A percentile compares a stretch with the other conserved stretches of the same genome.
Evolutionary conservation across 2,888 invertebrate genomes (phyloP).

Genomic region (Acleris holmiana): DNA sequence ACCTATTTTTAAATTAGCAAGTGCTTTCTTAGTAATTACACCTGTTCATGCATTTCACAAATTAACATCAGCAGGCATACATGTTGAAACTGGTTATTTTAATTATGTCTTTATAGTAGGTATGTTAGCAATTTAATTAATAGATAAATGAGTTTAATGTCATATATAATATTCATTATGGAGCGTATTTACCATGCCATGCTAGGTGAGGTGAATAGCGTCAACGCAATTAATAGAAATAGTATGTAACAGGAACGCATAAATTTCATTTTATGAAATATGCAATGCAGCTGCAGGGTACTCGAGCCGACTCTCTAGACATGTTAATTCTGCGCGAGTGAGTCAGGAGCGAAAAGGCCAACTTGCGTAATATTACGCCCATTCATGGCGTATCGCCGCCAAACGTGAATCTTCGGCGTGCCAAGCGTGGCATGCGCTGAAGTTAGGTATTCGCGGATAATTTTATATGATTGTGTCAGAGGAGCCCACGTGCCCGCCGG

Average conservation of each 20-base stretch:
- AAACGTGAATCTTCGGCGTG: slow-evolving; percentile 50
- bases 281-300: slow-evolving; percentile 59
- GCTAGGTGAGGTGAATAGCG: slow-evolving; percentile 14
- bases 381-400: slow-evolving; percentile 66
- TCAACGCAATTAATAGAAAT: slow-evolving; percentile 26
- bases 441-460: slow-evolving; percentile 45
- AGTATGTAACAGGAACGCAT: slow-evolving; percentile 32
- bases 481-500: slow-evolving; percentile 69
- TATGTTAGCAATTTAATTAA: background rate
- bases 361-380: slow-evolving; percentile 71
- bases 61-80: background rate
- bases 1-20: slow-evolving; percentile 15
- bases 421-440: slow-evolving; percentile 39
- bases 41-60: slow-evolving; percentile 13
- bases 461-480: slow-evolving; percentile 70
- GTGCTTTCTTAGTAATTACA: slow-evolving; percentile 26
- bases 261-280: slow-evolving; percentile 53
- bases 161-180: too few species aligned
- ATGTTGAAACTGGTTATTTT: background rate
- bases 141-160: too few species aligned
- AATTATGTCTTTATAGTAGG: background rate
- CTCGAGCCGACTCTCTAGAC: slow-evolving; percentile 58
- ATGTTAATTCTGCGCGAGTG: slow-evolving; percentile 70
- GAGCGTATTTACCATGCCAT: too few species aligned
- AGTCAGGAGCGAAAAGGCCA: slow-evolving; percentile 67